Evolutionary conservation across 2,888 invertebrate species (phyloP), one percentile per base, ranked within the genome.

Genomic region (Pachycephus smyrnensis): DNA sequence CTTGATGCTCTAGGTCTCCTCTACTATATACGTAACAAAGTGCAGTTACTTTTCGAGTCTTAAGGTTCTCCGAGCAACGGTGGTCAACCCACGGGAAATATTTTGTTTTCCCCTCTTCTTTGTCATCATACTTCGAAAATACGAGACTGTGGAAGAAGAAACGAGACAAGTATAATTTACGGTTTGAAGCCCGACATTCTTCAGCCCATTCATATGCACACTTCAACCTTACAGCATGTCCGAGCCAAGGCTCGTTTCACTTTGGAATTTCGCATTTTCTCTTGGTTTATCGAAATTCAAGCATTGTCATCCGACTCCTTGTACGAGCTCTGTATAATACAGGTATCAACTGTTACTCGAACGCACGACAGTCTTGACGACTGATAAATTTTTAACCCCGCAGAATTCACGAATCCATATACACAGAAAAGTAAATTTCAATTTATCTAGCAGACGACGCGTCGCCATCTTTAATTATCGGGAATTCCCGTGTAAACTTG

Each of bases 131-230:
- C 55, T 55, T 55, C 2, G 55, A 55, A 23, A 55, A 55, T 55
- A 23, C 55, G 23, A 55, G 55, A 23, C 23, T 55, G 40, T 40
- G 9, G 23, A 23, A 23, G 55, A 55, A 55, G 55, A 9, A 55
- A 55, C 55, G 55, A 55, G 55, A 55, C 55, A 55, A 15, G 23
- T 55, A 55, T 31, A 71, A 31, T 71, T 71, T 71, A 71, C 71
- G 23, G 30, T 71, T 71, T 71, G 71, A 71, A 71, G 23, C n/a
- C 31, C 30, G 71, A 71, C 71, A 71, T 71, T 71, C 71, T 71
- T n/a, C 11, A 33, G 33, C 31, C 71, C 30, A 71, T 71, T 71
- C 71, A 71, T 71, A 71, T 71, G 71, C 71, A 33, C 71, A 23
- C 71, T 71, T 30, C 71, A 71, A 71, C 71, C 30, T 71, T 71